Evolutionary conservation across 2,888 invertebrate species (phyloP), one percentile per base, ranked within the genome.

Genomic region (Ennomos erosarius): DNA sequence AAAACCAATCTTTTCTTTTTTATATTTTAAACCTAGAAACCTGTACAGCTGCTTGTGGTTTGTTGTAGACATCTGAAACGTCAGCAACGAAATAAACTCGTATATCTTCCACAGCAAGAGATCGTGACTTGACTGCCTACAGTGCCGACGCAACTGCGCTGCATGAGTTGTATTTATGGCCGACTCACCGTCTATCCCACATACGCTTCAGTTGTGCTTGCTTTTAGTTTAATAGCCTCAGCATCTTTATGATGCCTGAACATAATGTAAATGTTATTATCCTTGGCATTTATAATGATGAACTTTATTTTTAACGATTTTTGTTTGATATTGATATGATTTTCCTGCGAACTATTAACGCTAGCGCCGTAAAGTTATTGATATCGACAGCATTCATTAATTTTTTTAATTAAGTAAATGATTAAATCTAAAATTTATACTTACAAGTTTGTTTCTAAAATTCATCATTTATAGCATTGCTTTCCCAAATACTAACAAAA

Each of bases 151-250:
- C 55, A 40, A 33, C 33, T 48, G 13, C 55, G 33, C 13, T 26
- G 37, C 38, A 0, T 43, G 26, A 59, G 50, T 67, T 65, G 64
- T 64, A 71, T 78, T 76, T 71, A 78, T 64, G 71, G 70, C 63
- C 26, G 51, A 49, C 62, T 67, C 62, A 59, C 52, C 46, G 68
- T 57, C 58, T 47, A 57, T 43, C 59, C 59, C 69, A 67, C 72
- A 71, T 71, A 61, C 66, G 64, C 59, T 73, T 66, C 50, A 68
- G 68, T 70, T 69, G 68, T 65, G 67, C 55, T 60, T 55, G 68
- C 70, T 75, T 73, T 73, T 61, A 71, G 62, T 68, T 77, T 77
- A 68, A 75, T 71, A 62, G 66, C 67, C 66, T 67, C 49, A 59
- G 67, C 55, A 45, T 67, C 67, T 77, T 76, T 73, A 75, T 71